These are phyloP conservation scores for Oncorhynchus nerka DNA, from an alignment of 2,113 vertebrate species.

Conservation along the genomic window DNA sequence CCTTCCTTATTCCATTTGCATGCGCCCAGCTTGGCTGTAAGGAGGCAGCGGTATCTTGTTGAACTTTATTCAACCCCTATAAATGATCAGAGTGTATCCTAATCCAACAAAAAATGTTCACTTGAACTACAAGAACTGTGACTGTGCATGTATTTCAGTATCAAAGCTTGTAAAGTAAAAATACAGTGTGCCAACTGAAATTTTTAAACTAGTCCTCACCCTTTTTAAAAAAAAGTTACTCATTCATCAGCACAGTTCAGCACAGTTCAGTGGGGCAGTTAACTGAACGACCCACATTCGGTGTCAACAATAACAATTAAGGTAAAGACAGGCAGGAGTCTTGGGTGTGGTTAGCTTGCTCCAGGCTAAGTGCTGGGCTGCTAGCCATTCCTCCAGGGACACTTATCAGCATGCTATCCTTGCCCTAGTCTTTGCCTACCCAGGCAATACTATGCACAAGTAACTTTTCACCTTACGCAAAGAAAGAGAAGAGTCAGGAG, in stretches of 20 bases:
- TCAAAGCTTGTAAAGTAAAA: not conserved
- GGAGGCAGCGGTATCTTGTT: not conserved
- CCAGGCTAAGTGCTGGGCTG: not conserved
- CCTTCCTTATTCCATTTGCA: not conserved
- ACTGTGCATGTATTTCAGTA: not conserved
- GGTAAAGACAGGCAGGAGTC: not conserved
- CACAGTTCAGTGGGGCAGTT: not conserved
- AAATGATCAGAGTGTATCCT: too few relatives aligned
- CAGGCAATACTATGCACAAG: not conserved
- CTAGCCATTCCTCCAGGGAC: not conserved
- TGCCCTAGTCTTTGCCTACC: not conserved
- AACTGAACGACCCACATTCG: not conserved
- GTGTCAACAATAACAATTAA: constrained; percentile 3
- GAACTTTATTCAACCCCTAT: too few relatives aligned
- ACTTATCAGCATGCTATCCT: not conserved
- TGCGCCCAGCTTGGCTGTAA: not conserved
- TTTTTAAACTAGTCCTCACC: not conserved
- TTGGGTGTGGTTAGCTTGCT: constrained; percentile 6
- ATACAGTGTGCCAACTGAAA: not conserved
- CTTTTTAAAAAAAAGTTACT: not conserved
- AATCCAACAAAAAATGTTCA: not conserved
- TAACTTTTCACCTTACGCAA: not conserved
- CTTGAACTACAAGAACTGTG: not conserved
- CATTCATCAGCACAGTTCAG: not conserved
- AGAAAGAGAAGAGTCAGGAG: not conserved